Evolutionary conservation across 2,888 invertebrate genomes (phyloP).

Genomic region (Drosophila nr. perissopoda): DNA sequence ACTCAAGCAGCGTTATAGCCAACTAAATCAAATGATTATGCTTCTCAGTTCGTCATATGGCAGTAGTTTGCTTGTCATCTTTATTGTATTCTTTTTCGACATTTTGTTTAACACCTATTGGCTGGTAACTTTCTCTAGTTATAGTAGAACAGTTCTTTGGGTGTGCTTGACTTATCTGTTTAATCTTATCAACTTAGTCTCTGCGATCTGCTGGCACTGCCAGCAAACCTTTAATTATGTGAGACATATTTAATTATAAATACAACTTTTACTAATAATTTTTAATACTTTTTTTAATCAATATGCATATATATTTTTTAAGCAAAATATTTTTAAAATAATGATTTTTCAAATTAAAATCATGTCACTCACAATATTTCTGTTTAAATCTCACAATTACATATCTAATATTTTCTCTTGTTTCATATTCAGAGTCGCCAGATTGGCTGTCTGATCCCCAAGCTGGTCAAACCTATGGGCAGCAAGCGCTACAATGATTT

Average conservation of each 20-base stretch:
- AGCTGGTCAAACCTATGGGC: constrained; percentile 80
- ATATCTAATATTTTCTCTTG: neutral
- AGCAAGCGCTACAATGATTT: constrained; percentile 83
- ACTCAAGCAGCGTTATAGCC: constrained; percentile 75
- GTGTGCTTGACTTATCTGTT: constrained; percentile 50
- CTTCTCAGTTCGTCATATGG: constrained; percentile 76
- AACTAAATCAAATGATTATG: constrained; percentile 63
- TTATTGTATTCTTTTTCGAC: constrained; percentile 76
- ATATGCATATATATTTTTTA: neutral
- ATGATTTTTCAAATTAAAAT: neutral
- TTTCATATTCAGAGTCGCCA: constrained; percentile 77
- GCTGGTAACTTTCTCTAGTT: constrained; percentile 42
- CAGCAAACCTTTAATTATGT: constrained; percentile 78
- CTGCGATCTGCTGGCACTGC: constrained; percentile 77
- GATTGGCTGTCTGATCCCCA: constrained; percentile 83
- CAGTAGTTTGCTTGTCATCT: constrained; percentile 77
- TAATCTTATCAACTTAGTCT: constrained; percentile 58
- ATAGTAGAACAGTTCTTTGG: constrained; percentile 15
- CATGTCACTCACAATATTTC: neutral
- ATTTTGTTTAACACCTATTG: constrained; percentile 81
- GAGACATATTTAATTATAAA: constrained; percentile 24
- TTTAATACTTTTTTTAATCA: neutral
- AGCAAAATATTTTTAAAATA: neutral
- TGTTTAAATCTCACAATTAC: neutral
- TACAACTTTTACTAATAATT: neutral